These are phyloP conservation scores for Channa maculata DNA, from an alignment of 2,113 vertebrate genomes.

Conservation along the genomic window DNA sequence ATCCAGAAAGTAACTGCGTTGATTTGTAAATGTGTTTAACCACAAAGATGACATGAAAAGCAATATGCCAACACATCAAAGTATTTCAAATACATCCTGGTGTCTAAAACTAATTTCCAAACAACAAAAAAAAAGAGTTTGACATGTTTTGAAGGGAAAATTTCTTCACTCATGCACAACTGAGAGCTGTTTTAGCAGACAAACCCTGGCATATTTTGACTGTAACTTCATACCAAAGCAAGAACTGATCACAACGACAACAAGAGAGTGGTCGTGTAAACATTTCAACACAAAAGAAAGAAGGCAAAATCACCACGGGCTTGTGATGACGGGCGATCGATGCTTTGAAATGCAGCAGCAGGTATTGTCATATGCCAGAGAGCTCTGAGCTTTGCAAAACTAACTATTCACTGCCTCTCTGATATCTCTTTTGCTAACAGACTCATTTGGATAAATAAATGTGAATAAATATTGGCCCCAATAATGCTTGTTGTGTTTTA, in stretches of 20 bases:
- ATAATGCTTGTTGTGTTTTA: slow-evolving; percentile 58
- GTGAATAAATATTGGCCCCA: slow-evolving; percentile 72
- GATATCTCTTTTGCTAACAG: slow-evolving; percentile 78
- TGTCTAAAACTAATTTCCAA: slow-evolving; percentile 78
- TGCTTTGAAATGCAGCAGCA: slow-evolving; percentile 73
- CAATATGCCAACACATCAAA: slow-evolving; percentile 73
- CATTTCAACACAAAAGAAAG: slow-evolving; percentile 76
- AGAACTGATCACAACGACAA: slow-evolving; percentile 76
- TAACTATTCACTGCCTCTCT: slow-evolving; percentile 65
- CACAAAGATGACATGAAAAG: slow-evolving; percentile 69
- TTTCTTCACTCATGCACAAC: slow-evolving; percentile 52
- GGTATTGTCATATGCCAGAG: slow-evolving; percentile 74
- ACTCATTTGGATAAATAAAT: slow-evolving; percentile 73
- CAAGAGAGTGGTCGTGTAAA: slow-evolving; percentile 78
- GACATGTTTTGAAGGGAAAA: slow-evolving; percentile 71
- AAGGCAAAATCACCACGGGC: slow-evolving; percentile 66
- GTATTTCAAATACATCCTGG: slow-evolving; percentile 67
- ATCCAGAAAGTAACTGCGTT: slow-evolving; percentile 62
- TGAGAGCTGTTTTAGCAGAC: slow-evolving; percentile 69
- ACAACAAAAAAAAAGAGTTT: slow-evolving; percentile 53
- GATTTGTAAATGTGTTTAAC: slow-evolving; percentile 77
- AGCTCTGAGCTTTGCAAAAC: slow-evolving; percentile 69
- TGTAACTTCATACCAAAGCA: slow-evolving; percentile 71
- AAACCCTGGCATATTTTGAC: slow-evolving; percentile 69
- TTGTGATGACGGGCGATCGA: slow-evolving; percentile 72